Conservation (phyloP, 2,113 vertebrate genomes). For the Capreolus pygargus region DNA sequence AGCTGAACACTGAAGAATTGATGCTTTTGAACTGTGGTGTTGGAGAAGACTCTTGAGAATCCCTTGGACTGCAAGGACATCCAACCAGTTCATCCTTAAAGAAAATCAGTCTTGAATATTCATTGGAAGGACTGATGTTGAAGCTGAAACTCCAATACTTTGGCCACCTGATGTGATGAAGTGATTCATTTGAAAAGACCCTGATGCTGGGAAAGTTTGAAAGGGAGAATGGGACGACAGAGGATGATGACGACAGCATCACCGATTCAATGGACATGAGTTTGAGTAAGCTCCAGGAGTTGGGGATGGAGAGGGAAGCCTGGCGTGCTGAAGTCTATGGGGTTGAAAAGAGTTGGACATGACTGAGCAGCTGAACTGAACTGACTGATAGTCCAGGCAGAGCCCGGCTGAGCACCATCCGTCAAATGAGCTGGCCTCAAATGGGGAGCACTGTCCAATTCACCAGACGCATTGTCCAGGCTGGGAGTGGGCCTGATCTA, state of each 20-base stretch:
- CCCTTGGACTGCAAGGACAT: background rate
- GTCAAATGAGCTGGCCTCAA: background rate
- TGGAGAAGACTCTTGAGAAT: background rate
- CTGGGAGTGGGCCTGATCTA: background rate
- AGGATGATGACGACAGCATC: background rate
- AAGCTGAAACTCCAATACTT: background rate
- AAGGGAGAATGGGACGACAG: background rate
- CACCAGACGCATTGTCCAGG: background rate
- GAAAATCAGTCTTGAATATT: background rate
- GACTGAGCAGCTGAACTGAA: background rate
- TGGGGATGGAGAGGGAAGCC: background rate
- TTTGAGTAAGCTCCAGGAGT: background rate
- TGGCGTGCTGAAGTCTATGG: background rate
- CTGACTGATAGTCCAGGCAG: background rate
- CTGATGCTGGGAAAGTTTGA: background rate
- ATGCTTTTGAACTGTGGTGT: background rate
- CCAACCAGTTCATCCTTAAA: background rate
- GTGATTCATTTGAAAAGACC: background rate
- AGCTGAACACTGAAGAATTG: background rate
- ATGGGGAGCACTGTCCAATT: background rate
- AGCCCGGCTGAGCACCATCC: background rate
- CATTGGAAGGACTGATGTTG: background rate
- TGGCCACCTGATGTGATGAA: background rate
- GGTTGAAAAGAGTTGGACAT: rapidly evolving
- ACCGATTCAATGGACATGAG: background rate